These are phyloP conservation scores for Pelobates cultripes DNA, from an alignment of 2,797 vertebrate genomes.

Conservation along the genomic window DNA sequence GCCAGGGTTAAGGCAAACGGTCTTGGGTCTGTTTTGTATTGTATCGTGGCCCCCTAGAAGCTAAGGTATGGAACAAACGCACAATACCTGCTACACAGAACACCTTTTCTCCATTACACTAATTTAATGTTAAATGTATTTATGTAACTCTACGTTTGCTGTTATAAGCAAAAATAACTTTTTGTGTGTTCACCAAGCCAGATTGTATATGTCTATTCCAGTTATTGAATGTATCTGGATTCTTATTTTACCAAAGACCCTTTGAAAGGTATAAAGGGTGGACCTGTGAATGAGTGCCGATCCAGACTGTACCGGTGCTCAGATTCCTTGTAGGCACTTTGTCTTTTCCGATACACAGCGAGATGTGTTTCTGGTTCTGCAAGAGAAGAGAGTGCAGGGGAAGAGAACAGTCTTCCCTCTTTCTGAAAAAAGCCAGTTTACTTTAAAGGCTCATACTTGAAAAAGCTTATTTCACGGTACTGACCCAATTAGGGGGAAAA, in stretches of 20 bases:
- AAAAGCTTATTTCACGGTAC: conserved; percentile 38
- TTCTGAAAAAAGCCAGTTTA: not conserved
- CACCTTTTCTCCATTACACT: not conserved
- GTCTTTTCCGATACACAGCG: not conserved
- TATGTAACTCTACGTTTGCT: conserved; percentile 9
- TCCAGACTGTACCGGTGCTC: not conserved
- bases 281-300: conserved; percentile 11
- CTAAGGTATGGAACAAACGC: too few species aligned
- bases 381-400: not conserved
- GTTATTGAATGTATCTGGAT: not conserved
- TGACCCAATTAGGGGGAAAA: not conserved
- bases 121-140: conserved; percentile 24
- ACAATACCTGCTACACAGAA: not conserved
- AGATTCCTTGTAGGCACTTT: not conserved
- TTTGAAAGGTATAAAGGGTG: not conserved
- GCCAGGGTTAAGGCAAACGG: too few species aligned
- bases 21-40: too few species aligned
- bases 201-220: not conserved
- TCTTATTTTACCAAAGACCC: conserved; percentile 35
- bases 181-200: not conserved
- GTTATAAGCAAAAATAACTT: conserved; percentile 23
- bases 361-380: not conserved
- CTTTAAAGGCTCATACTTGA: conserved; percentile 35
- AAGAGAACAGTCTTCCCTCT: not conserved
- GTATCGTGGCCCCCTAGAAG: too few species aligned